A percentile compares a stretch with the other conserved stretches of the same genome.
These are phyloP conservation scores for Rotaria macrura DNA, from an alignment of 2,888 invertebrate genomes.

Conservation along the genomic window DNA sequence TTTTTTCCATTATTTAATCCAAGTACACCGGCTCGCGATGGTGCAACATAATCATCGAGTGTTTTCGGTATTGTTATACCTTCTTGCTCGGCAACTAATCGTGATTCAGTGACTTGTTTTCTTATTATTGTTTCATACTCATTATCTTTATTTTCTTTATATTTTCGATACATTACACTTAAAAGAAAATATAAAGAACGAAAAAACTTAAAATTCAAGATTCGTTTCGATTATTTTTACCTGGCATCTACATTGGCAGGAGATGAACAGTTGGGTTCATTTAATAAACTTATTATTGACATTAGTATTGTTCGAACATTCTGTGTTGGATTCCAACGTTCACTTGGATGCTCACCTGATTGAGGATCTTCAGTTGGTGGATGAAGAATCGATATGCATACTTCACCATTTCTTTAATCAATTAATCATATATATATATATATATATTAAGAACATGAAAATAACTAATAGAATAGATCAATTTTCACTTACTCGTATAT, in stretches of 20 bases:
- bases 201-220: no score
- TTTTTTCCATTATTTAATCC: background rate
- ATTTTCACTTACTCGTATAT: conserved; percentile 77
- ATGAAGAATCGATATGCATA: conserved; percentile 97
- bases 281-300: conserved; percentile 91
- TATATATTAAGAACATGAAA: background rate
- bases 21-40: background rate
- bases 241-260: conserved; percentile 95
- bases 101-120: conserved; percentile 7
- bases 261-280: conserved; percentile 97
- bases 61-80: conserved; percentile 7
- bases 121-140: conserved; percentile 93
- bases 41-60: conserved; percentile 7
- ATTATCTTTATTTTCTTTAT: conserved; percentile 91
- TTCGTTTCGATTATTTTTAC: background rate
- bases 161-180: conserved; percentile 95
- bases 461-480: background rate
- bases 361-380: conserved; percentile 98
- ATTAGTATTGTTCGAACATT: conserved; percentile 86
- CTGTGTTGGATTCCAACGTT: conserved; percentile 99
- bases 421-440: conserved; percentile 52
- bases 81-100: background rate
- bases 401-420: conserved; percentile 69
- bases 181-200: background rate
- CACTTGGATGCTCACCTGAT: conserved; percentile 93